Conservation (phyloP, 2,113 vertebrate species). For the Macrotis lagotis region DNA sequence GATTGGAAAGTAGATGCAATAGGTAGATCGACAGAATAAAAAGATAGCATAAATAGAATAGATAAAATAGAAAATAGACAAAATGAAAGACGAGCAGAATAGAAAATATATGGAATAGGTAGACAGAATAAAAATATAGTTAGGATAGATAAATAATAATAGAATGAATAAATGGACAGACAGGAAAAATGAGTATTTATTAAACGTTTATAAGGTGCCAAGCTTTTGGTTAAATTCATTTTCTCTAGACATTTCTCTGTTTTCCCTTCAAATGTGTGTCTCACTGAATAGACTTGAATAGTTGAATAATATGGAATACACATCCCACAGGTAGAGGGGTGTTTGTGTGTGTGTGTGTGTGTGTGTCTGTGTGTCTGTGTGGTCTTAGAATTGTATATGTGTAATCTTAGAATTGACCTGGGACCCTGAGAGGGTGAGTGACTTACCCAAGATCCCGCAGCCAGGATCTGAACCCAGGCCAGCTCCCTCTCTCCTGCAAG, state of each 20-base stretch:
- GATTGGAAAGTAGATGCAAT: too few species aligned
- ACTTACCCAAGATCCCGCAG: neutral
- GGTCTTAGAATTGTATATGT: too few species aligned
- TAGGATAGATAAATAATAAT: neutral
- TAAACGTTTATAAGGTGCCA: neutral
- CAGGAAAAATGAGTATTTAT: neutral
- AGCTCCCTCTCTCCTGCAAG: neutral
- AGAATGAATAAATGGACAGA: neutral
- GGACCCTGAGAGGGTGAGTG: neutral
- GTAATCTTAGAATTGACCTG: neutral
- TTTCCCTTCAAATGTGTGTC: neutral
- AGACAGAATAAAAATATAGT: neutral
- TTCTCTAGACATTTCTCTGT: neutral
- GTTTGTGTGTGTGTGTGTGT: too few species aligned
- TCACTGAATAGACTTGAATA: neutral
- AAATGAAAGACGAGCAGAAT: too few species aligned
- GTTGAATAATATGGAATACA: neutral
- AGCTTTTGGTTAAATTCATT: neutral
- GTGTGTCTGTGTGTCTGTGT: too few species aligned
- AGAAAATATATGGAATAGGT: neutral
- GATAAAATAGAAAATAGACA: too few species aligned
- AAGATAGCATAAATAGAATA: too few species aligned
- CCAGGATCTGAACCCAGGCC: neutral
- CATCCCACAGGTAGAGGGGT: neutral
- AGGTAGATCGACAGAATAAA: too few species aligned